phyloP scores from a whole-genome alignment of 23 tunicate genomes.

The Styela clava region DNA sequence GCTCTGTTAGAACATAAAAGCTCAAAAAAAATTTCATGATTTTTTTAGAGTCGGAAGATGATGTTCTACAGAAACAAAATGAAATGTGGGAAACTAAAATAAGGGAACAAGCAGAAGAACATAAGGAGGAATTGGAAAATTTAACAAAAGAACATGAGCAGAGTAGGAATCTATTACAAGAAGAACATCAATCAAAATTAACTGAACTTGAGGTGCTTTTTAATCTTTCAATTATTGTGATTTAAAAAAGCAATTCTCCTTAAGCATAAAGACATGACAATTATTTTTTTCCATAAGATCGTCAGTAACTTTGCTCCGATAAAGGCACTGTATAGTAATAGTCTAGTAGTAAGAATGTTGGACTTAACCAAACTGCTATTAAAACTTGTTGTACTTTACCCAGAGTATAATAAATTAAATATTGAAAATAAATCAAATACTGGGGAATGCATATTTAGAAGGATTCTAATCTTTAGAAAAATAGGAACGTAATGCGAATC shows the following conservation, averaged over 20 bases:
- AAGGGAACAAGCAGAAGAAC: neutral
- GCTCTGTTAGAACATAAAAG: no score
- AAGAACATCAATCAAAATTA: neutral
- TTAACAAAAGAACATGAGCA: neutral
- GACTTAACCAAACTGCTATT: neutral
- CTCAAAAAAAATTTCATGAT: no score
- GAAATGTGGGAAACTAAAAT: neutral
- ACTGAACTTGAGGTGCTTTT: neutral
- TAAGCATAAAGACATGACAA: no score
- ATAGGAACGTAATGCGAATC: no score
- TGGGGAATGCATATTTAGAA: no score
- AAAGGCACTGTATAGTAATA: neutral
- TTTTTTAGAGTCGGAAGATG: neutral
- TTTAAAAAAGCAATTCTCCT: no score
- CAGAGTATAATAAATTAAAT: no score
- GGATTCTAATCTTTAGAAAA: no score
- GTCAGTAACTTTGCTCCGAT: no score
- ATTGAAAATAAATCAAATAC: no score
- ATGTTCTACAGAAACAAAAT: neutral
- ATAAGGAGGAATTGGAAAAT: conserved; percentile 1
- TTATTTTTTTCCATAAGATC: no score
- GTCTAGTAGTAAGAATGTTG: neutral
- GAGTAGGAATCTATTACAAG: neutral
- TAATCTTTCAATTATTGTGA: no score
- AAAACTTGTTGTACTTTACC: neutral